These are phyloP conservation scores for Polymixis lichenea DNA, from an alignment of 2,888 invertebrate genomes.

Conservation along the genomic window DNA sequence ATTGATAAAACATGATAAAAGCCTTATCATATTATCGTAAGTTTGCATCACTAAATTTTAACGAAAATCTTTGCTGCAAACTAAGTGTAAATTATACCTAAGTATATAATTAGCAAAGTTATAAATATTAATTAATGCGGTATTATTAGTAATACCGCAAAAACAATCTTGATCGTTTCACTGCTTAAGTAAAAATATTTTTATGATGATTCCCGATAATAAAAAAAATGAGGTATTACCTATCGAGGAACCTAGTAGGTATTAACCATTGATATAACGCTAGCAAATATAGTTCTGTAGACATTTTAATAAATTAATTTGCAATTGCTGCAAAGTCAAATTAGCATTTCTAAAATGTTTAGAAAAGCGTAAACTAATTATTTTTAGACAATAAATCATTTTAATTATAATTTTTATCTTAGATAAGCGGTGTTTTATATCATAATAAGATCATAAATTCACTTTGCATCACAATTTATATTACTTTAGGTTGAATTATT, in stretches of 20 bases:
- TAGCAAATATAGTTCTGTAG: background rate
- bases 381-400: conserved; percentile 24
- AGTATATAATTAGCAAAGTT: background rate
- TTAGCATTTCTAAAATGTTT: conserved; percentile 19
- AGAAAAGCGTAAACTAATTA: conserved; percentile 44
- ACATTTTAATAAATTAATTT: background rate
- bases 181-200: background rate
- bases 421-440: conserved; percentile 23
- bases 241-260: no score
- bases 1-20: conserved; percentile 9
- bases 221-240: no score
- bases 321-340: conserved; percentile 14
- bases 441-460: conserved; percentile 30
- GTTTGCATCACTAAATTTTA: background rate
- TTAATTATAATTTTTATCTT: conserved; percentile 24
- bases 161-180: background rate
- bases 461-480: conserved; percentile 12
- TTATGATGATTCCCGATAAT: no score
- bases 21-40: conserved; percentile 1
- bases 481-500: background rate
- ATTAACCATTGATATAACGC: no score
- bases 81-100: no score
- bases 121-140: background rate
- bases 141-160: background rate
- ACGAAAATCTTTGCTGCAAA: background rate